Base-by-base conservation (phyloP, 1,140 invertebrate species). In the Semibalanus balanoides region DNA sequence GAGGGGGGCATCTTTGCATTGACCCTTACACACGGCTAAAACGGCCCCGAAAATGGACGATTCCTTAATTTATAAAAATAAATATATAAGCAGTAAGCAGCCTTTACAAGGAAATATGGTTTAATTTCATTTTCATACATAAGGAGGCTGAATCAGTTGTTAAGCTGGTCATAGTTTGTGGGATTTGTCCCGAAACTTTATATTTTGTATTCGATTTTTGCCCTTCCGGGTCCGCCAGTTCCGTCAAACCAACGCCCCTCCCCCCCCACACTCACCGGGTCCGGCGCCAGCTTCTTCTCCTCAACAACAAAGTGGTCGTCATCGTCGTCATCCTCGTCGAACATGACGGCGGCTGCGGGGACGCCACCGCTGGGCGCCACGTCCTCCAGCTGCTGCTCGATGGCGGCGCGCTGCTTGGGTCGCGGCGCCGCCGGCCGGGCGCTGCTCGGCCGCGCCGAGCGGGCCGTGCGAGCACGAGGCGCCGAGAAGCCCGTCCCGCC, bases 361-460 rank as follows among this genome's bases (percentile, higher is more conserved):
- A 19, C 51, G 11, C 11, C 51, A 3, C 51, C 51, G 22, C 11
- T 19, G 14, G 51, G 14, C 51, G 51, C 51, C 51, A 25, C 51
- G 22, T 64, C 51, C 9, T 64, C 51, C 51, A 64, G 51, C 51
- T 64, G 51, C 27, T 51, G 35, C 28, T 76, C 74, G 30, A 77
- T 76, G 27, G 43, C 79, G 29, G 76, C 74, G 35, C 78, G 74
- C 51, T 80, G 78, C 73, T 78, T 75, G 14, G 79, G 83, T 76
- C 89, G 86, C 14, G 92, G 92, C 31, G 92, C 91, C 73, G 90
- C 91, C 0, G 92, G 92, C 76, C 92, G 85, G 27, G 91, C 90
- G 77, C 91, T 93, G 0, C 89, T 87, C 9, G 91, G 91, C 79
- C 91, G 86, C 0, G 88, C 88, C 80, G 87, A 89, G 69, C 79